Evolutionary conservation across 1,140 invertebrate species (phyloP), one percentile per base, ranked within the genome.

Genomic region (Pseudomyrmex flavicornis): DNA sequence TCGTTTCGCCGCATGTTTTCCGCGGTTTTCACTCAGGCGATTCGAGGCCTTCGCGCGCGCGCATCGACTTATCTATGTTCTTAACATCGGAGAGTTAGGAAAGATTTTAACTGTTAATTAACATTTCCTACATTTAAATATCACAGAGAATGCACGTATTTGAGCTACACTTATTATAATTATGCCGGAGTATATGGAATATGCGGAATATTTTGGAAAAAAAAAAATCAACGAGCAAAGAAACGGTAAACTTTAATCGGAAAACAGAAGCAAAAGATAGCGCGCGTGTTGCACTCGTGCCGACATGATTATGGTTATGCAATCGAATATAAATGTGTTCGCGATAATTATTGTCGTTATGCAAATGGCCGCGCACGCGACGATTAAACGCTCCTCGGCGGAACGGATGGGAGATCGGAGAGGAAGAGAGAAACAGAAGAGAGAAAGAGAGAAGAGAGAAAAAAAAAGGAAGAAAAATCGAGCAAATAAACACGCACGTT

Each of bases 321-420:
- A 79, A 79, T 20, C 44, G 22, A 26, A 70, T 59, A 72, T 61
- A 72, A 80, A 72, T 72, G 66, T 66, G 44, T 70, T 80, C 12
- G 54, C 59, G 72, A 80, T 80, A 72, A 80, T 80, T 80, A 80
- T 70, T 54, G 22, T 70, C 66, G 76, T 80, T 80, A 80, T 80
- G 76, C 44, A 80, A 79, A 79, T 70, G 48, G 22, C 61, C 48
- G 52, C 44, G 65, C 65, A 46, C 44, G 15, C 56, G 65, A 46
- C 52, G 65, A 72, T 80, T 80, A 80, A 80, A 80, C 58, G 22
- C 20, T 54, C 66, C 35, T 59, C n/a, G 20, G 35, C 62, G 80
- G 26, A 63, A 58, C 69, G 72, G 13, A 22, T 59, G 35, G n/a
- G 56, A 75, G 65, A 20, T 66, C 52, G 8, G 52, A 56, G 17